These are phyloP conservation scores for Halocynthia roretzi DNA, from an alignment of 23 tunicate species.

Conservation along the genomic window DNA sequence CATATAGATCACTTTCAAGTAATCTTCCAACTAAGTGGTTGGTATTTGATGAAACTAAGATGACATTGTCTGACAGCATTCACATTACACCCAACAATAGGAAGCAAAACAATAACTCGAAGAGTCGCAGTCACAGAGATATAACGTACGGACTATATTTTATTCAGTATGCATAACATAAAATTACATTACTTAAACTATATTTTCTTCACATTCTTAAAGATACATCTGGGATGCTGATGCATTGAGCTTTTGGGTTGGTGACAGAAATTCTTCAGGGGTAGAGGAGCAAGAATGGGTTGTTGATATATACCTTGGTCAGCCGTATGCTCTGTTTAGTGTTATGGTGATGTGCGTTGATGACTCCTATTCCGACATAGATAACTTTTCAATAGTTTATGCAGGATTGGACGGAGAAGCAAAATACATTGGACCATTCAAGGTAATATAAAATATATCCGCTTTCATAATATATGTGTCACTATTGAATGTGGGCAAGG, in stretches of 20 bases:
- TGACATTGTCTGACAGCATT: conserved; percentile 44
- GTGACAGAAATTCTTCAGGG: not conserved
- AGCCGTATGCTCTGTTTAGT: conserved; percentile 40
- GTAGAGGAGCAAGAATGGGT: conserved; percentile 23
- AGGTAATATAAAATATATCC: conserved; percentile 4
- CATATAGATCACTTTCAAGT: not conserved
- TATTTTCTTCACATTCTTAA: not conserved
- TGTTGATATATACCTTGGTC: conserved; percentile 39
- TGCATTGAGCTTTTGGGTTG: conserved; percentile 54
- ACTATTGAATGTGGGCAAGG: no score
- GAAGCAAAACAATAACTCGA: not conserved
- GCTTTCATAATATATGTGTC: no score
- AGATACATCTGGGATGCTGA: conserved; percentile 55
- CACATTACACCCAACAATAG: not conserved
- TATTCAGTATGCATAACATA: not conserved
- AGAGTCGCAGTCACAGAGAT: conserved; percentile 1
- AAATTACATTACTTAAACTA: not conserved
- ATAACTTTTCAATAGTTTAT: conserved; percentile 27
- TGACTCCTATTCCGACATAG: conserved; percentile 40
- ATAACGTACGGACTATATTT: conserved; percentile 4
- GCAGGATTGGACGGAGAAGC: conserved; percentile 27
- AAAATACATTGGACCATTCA: conserved; percentile 37
- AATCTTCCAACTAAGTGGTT: conserved; percentile 27
- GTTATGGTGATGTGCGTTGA: conserved; percentile 59
- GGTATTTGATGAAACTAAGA: conserved; percentile 22